These are phyloP conservation scores for Pocota personata DNA, from an alignment of 2,888 invertebrate species.

Conservation along the genomic window DNA sequence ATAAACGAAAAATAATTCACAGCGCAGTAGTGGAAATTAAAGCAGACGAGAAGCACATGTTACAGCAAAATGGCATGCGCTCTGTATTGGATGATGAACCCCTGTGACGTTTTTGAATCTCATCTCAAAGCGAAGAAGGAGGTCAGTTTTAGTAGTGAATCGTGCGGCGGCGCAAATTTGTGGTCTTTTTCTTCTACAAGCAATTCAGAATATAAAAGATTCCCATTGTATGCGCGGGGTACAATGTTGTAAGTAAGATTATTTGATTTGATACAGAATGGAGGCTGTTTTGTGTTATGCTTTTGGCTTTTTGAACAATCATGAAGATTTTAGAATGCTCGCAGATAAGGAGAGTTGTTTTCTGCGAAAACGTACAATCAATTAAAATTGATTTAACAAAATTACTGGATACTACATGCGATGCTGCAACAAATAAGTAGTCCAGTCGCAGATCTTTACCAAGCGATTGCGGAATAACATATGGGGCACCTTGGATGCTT, in stretches of 20 bases:
- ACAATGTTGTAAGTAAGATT: conserved; percentile 4
- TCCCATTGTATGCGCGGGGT: not conserved
- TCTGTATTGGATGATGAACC: conserved; percentile 18
- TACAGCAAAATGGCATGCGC: conserved; percentile 54
- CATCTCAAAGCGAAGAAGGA: conserved; percentile 32
- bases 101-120: conserved; percentile 29
- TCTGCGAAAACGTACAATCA: not conserved
- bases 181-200: not conserved
- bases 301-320: not conserved
- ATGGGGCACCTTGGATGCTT: too few relatives aligned
- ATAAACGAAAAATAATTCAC: conserved; percentile 33
- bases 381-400: not conserved
- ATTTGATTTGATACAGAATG: conserved; percentile 4
- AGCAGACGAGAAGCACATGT: conserved; percentile 62
- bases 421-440: not conserved
- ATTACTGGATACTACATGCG: not conserved
- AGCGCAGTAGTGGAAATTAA: conserved; percentile 42
- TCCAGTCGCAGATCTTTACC: too few relatives aligned
- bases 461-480: too few relatives aligned
- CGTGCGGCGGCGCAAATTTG: conserved; percentile 7
- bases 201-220: conserved; percentile 31
- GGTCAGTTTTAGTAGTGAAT: conserved; percentile 41
- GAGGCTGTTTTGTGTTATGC: not conserved
- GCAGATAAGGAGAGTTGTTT: not conserved
- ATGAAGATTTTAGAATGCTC: not conserved